Base-by-base conservation (phyloP, 2,113 vertebrate genomes). In the Actenoides hombroni region DNA sequence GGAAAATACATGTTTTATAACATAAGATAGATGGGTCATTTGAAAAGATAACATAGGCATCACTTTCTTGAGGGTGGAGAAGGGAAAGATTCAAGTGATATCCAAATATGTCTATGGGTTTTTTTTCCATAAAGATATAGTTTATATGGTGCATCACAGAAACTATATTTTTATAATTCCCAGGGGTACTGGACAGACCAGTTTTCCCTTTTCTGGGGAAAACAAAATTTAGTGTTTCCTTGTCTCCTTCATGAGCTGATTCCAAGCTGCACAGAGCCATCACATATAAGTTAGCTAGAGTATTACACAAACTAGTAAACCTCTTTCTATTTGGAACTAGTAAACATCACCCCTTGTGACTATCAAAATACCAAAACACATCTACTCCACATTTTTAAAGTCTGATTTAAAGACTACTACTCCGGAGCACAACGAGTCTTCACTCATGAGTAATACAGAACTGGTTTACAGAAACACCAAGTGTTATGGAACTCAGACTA, bases 1-100 rank as follows among this genome's bases (percentile, higher is more conserved):
- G 75, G 39, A 33, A 61, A 88, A 97, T 26, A 96, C 94, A 94
- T 82, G 16, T 8, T 86, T 73, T 75, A 42, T 81, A 69, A 56
- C 6, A 5, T 69, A 44, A 51, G 86, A 94, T 93, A 96, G 20
- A 56, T 33, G 7, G 10, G 25, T 33, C 48, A 86, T 57, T 51
- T 77, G 40, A 89, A 95, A 76, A 82, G 5, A 59, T 35, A 86
- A 71, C 23, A 37, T 7, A 46, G 18, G 11, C 39, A 46, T 37
- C 51, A 53, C 8, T 78, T 82, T 80, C 31, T 86, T 92, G 54
- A 80, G 11, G 21, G 37, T 67, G 44, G n/a, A 56, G 33, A 82
- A 89, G 53, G 67, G 9, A 89, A 90, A 49, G 29, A 6, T 33
- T 16, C 4, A n/a, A 60, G n/a, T 44, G 37, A 54, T 64, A 77